These are phyloP conservation scores for Coelogynopora nodosa DNA, from an alignment of 2,888 invertebrate species.

Conservation along the genomic window DNA sequence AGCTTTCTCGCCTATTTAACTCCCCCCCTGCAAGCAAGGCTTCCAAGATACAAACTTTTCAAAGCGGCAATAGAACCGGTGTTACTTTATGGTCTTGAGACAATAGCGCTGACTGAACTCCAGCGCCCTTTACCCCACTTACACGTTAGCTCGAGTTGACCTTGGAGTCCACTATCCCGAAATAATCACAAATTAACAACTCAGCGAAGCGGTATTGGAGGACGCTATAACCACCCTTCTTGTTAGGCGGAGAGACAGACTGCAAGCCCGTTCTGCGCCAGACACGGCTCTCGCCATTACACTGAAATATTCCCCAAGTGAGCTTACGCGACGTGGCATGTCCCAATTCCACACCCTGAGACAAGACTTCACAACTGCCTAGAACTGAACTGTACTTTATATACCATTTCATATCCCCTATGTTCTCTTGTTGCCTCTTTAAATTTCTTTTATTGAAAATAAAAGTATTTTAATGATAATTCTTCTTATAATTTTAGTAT, in stretches of 20 bases:
- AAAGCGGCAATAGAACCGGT: not conserved
- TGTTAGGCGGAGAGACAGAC: not conserved
- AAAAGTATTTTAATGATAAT: too few relatives aligned
- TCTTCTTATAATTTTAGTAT: too few relatives aligned
- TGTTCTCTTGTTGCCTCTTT: too few relatives aligned
- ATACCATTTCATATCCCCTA: too few relatives aligned
- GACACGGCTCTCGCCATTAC: not conserved
- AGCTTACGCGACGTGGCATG: not conserved
- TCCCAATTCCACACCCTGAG: not conserved
- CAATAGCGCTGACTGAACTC: not conserved
- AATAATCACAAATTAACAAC: not conserved
- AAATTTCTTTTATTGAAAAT: too few relatives aligned
- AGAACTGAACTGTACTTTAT: not conserved
- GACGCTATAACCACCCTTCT: not conserved
- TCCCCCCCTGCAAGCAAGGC: too few relatives aligned
- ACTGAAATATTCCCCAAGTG: not conserved
- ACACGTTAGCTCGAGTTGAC: not conserved
- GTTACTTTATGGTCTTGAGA: slow-evolving; percentile 1
- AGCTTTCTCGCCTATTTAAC: too few relatives aligned
- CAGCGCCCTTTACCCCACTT: not conserved
- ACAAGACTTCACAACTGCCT: not conserved
- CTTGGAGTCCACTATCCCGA: not conserved
- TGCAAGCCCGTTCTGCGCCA: not conserved
- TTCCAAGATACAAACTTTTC: not conserved
- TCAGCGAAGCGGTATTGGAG: not conserved